Base-by-base conservation (phyloP, 1,140 invertebrate genomes). In the Zophobas morio region DNA sequence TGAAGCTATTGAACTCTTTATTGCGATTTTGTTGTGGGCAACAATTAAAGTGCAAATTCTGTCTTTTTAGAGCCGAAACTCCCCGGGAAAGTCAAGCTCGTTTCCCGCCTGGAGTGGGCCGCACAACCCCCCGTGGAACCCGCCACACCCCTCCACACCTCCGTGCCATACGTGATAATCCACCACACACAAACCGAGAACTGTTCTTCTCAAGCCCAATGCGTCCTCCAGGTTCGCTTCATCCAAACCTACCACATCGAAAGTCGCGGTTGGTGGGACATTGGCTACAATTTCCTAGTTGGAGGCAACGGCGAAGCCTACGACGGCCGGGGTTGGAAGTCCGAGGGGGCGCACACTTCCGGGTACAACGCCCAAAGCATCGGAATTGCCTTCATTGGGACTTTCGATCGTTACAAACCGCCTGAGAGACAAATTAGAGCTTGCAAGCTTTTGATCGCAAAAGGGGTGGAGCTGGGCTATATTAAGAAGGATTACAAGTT, bases 241-340 rank as follows among this genome's bases (percentile, higher is more conserved):
- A 91, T 93, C 32, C 94, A 95, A 85, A 90, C 86, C 6, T 94
- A 90, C 80, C 94, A 95, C 84, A 92, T 95, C 56, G 91, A 94
- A 72, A 90, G 89, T 0, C 88, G 87, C 37, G 82, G 86, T 0
- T 88, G 90, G 90, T 84, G 85, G 42, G 92, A 94, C 80, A 91
- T 94, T 37, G 91, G 83, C 1, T 93, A 92, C 81, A 95, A 93
- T 82, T 96, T 95, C 81, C 83, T 95, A 2, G 88, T 95, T 4
- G 94, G 92, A 0, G 92, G 92, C 33, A 92, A 94, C 82, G 92
- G 92, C 0, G 88, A 88, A 1, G 89, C 90, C 0, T 94, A 93
- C 85, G 90, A 89, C 83, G 93, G 89, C 1, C 85, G 91, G 37
- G 91, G 90, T 6, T 92, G 90, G 90, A 84, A 87, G 36, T 74